These are phyloP conservation scores for Syngnathus scovelli DNA, from an alignment of 2,113 vertebrate species.

Conservation along the genomic window DNA sequence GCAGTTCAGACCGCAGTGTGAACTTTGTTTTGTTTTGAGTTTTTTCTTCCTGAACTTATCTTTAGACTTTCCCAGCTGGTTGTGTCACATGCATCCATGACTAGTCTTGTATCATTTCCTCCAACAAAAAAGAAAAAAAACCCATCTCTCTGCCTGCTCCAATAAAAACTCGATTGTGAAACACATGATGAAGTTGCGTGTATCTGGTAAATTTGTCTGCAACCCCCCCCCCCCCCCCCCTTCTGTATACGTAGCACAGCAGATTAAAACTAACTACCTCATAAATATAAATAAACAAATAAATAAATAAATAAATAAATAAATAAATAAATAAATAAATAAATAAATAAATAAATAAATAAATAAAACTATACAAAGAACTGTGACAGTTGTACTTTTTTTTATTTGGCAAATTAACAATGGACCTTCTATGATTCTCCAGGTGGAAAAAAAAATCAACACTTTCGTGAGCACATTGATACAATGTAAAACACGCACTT, in stretches of 20 bases:
- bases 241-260: not conserved
- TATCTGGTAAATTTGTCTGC: not conserved
- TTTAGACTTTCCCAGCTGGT: not conserved
- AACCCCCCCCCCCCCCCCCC: not conserved
- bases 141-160: not conserved
- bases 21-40: not conserved
- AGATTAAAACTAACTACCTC: not conserved
- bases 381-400: no score
- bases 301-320: no score
- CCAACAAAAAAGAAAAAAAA: not conserved
- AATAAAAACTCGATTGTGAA: not conserved
- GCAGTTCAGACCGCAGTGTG: not conserved
- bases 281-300: no score
- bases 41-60: not conserved
- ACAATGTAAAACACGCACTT: no score
- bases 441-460: no score
- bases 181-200: not conserved
- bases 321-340: no score
- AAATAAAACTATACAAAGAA: no score
- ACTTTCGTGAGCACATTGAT: not conserved
- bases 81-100: not conserved
- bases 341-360: no score
- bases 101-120: not conserved
- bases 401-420: no score
- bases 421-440: no score